These are phyloP conservation scores for Polyommatus icarus DNA, from an alignment of 2,888 invertebrate species.

Conservation along the genomic window DNA sequence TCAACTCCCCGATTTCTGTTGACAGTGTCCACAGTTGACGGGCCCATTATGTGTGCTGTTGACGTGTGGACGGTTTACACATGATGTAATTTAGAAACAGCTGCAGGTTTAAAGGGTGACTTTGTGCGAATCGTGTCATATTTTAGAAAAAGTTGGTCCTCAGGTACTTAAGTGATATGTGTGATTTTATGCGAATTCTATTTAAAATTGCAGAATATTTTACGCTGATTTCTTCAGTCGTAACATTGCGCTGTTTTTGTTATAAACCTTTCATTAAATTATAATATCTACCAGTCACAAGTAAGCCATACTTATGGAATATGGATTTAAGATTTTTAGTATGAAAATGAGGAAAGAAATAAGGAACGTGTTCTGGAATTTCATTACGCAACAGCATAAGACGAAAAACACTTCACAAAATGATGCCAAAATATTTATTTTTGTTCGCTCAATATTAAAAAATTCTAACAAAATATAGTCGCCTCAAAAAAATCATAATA, in stretches of 20 bases:
- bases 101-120: too few species aligned
- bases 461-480: not conserved
- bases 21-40: not conserved
- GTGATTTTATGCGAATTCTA: too few species aligned
- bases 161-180: too few species aligned
- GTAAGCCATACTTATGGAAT: not conserved
- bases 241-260: too few species aligned
- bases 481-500: not conserved
- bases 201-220: too few species aligned
- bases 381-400: not conserved
- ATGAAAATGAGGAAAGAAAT: not conserved
- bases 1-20: not conserved
- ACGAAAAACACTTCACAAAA: conserved; percentile 8
- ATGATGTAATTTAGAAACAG: not conserved
- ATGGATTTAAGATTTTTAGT: too few species aligned
- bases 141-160: too few species aligned
- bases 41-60: conserved; percentile 49
- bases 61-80: conserved; percentile 33
- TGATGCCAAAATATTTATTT: not conserved
- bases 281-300: not conserved
- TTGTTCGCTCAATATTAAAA: not conserved
- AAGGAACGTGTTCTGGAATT: not conserved
- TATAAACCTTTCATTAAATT: too few species aligned
- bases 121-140: too few species aligned
- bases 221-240: too few species aligned